Conservation (phyloP, 2,888 invertebrate genomes). For the Tachina grossa region DNA sequence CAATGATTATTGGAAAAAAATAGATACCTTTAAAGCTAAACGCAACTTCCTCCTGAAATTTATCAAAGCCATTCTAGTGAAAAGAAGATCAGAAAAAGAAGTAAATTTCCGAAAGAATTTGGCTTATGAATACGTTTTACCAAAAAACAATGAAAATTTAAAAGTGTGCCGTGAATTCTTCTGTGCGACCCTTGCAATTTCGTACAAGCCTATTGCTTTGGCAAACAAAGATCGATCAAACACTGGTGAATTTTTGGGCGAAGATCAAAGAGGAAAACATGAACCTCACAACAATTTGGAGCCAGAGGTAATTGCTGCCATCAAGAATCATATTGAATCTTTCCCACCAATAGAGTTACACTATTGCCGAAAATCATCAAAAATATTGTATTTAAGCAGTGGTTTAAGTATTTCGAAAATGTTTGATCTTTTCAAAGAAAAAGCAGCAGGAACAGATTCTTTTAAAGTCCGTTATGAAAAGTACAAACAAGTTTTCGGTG, state of each 20-base stretch:
- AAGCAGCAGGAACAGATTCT: conserved; percentile 6
- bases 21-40: too few species aligned
- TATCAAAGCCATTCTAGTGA: too few species aligned
- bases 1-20: too few species aligned
- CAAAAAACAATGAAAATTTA: too few species aligned
- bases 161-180: too few species aligned
- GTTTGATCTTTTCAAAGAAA: conserved; percentile 7
- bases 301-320: conserved; percentile 30
- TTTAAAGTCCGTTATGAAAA: conserved; percentile 5
- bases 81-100: too few species aligned
- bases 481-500: conserved; percentile 16
- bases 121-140: too few species aligned
- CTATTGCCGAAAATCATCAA: conserved; percentile 11
- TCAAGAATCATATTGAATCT: conserved; percentile 27
- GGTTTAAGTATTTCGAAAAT: conserved; percentile 3
- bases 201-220: not conserved
- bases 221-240: conserved; percentile 44
- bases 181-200: too few species aligned
- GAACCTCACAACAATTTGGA: conserved; percentile 19
- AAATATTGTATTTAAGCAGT: too few species aligned
- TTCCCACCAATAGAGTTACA: conserved; percentile 18
- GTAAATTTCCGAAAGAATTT: too few species aligned
- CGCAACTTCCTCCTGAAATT: too few species aligned
- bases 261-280: conserved; percentile 37
- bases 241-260: conserved; percentile 36